Evolutionary conservation across 2,797 vertebrate species (phyloP).

Genomic region (Pseudomugil gertrudae): DNA sequence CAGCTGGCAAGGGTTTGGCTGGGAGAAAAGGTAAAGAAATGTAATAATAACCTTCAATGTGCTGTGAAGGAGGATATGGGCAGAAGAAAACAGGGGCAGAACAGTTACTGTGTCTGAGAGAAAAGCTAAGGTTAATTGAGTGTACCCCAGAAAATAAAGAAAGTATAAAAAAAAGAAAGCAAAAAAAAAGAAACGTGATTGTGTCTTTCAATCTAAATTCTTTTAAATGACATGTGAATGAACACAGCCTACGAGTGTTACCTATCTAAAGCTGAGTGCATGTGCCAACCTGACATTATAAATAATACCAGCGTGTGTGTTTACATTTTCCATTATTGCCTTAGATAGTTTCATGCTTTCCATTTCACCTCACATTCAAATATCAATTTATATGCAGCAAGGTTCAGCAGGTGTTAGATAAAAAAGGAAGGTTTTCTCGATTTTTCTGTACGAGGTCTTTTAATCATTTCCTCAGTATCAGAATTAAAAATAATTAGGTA

Average conservation of each 20-base stretch:
- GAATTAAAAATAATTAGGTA: constrained; percentile 18
- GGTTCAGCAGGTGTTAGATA: constrained; percentile 32
- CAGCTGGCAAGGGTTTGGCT: constrained; percentile 65
- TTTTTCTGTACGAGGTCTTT: constrained; percentile 21
- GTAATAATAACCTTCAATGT: constrained; percentile 58
- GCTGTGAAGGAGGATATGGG: constrained; percentile 41
- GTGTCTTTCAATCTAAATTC: constrained; percentile 3
- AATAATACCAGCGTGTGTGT: constrained; percentile 50
- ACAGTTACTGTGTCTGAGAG: constrained; percentile 16
- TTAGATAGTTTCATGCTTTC: constrained; percentile 37
- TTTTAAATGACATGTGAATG: constrained; percentile 18
- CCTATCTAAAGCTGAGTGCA: background rate
- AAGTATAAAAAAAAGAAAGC: background rate
- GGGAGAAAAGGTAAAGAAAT: constrained; percentile 69
- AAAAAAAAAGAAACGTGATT: background rate
- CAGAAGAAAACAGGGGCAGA: constrained; percentile 1
- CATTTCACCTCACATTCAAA: constrained; percentile 51
- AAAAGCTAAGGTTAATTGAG: constrained; percentile 31
- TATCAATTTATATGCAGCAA: constrained; percentile 64
- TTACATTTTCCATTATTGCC: constrained; percentile 60
- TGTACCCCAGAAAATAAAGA: constrained; percentile 20
- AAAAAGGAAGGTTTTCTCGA: constrained; percentile 26
- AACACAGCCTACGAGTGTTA: background rate
- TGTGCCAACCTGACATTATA: constrained; percentile 37
- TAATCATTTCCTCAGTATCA: constrained; percentile 7